Base-by-base conservation (phyloP, 2,113 vertebrate genomes). In the Perca fluviatilis region DNA sequence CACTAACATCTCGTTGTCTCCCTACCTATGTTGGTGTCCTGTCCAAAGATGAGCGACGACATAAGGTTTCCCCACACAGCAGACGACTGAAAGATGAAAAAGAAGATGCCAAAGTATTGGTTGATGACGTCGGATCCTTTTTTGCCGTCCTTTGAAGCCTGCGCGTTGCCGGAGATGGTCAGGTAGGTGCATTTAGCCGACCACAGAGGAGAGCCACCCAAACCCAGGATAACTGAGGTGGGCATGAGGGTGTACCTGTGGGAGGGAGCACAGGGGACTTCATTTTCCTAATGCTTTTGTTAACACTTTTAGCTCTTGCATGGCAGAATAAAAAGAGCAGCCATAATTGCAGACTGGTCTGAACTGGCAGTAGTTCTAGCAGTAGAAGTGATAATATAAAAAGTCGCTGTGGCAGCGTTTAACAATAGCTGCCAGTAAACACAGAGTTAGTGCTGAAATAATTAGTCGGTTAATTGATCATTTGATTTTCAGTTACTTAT, bases 51-150 rank as follows among this genome's bases (percentile, higher is more conserved):
- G 82, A 99, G 94, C 0, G 98, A 98, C 0, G 98, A 99, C 89
- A 99, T 97, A 81, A 99, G 96, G 94, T 99, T 99, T 71, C 98
- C 98, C 96, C 97, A 98, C 58, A 98, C 96, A 0, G 96, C 96
- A 0, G 98, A 96, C 0, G 97, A 98, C 93, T 99, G 98, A 70
- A 97, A 98, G 74, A 99, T 93, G 85, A 99, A 96, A 54, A 99
- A 99, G 95, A 99, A 99, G 87, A 98, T 85, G 72, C 98, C 98
- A 11, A 99, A 99, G 74, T 98, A 99, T 18, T 96, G 96, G 95
- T 94, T 99, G 88, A 99, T 96, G 68, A 97, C 47, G 4, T 99
- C 96, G 19, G 93, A 89, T 75, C 93, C 92, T 9, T 68, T 90
- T 68, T 96, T 95, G 10, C 95, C 95, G 0, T 91, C 88, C 56